Base-by-base conservation (phyloP, 2,113 vertebrate species). In the Notarius quadriscutis region DNA sequence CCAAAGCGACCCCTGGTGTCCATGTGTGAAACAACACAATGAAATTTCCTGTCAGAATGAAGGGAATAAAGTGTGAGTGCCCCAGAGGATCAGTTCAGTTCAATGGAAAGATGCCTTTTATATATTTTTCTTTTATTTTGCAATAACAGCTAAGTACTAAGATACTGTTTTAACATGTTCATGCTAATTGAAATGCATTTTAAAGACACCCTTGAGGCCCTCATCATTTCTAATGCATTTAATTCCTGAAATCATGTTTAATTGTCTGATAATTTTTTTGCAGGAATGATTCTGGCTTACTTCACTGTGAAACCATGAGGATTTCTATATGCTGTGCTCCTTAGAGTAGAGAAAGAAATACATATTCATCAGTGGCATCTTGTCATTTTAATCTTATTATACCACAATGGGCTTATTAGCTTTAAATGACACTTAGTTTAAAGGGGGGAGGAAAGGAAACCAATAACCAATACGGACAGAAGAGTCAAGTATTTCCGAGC, bases 401-500 rank as follows among this genome's bases (percentile, higher is more conserved):
- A 91, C 84, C 92, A 92, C 93, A 95, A 95, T 93, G 87, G 92
- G 92, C 91, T 92, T 88, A 95, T 95, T 94, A 93, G 92, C 91
- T 94, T 94, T 93, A 94, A 96, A 95, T 95, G 94, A 94, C 93
- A 93, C 94, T 95, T 95, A 95, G 92, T 50, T 75, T 5, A 50
- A 74, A 22, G 20, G 41, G 4, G 20, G 1, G 93, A 94, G 94
- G 95, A 95, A 87, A 51, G 93, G 91, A 94, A 95, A 94, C 92
- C 93, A 92, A 95, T 95, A 95, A 94, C 94, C 93, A 94, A 10
- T 93, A 94, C 93, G 94, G 94, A 94, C 93, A 96, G 94, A 94
- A 94, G 95, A 95, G 94, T 96, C 95, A 96, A 96, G 94, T 95
- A 95, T 95, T 96, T 94, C 93, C 91, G 93, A 94, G 95, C 94